Evolutionary conservation across 2,113 vertebrate genomes (phyloP), one percentile per base, ranked within the genome.

Genomic region (Hystrix cristata): DNA sequence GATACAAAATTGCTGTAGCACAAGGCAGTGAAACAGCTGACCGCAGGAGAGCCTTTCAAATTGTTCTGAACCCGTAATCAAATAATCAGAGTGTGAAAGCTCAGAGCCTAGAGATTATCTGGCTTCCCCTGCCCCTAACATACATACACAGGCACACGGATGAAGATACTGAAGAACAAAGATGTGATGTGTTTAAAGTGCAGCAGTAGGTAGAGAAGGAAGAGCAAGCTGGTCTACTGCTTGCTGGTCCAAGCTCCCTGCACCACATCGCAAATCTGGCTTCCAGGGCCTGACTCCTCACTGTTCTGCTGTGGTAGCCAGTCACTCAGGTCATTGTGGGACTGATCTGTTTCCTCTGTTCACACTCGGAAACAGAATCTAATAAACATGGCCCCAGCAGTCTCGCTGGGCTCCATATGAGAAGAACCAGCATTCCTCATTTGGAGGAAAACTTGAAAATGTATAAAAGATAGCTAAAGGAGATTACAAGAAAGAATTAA

Each of bases 381-480:
- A 83, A 62, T 5, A 15, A 65, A 57, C 34, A 0, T 0, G 0
- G 48, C 51, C 95, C 82, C 60, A 79, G 64, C 21, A 62, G 9
- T 60, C 29, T 79, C 80, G 0, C 1, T 27, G 12, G 21, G 60
- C 14, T 87, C 72, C 69, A 69, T 76, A 82, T 62, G 94, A 84
- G 87, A 78, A 86, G 72, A 97, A 51, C 29, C 8, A 62, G 43
- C 5, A 5, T 64, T 92, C 60, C 74, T 94, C 97, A 80, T 82
- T 92, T 43, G 59, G 87, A 97, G 79, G 90, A 95, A 95, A 96
- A 88, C 84, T 0, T 84, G 95, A 92, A 93, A 95, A 92, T 88
- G 60, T 93, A 90, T 85, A 85, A 96, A 65, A 83, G 85, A 64
- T 76, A 96, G 71, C 0, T 8, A 38, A 72, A 29, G 48, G 27